phyloP scores from a whole-genome alignment of 2,113 vertebrate species.

The Petrocephalus zakoni region DNA sequence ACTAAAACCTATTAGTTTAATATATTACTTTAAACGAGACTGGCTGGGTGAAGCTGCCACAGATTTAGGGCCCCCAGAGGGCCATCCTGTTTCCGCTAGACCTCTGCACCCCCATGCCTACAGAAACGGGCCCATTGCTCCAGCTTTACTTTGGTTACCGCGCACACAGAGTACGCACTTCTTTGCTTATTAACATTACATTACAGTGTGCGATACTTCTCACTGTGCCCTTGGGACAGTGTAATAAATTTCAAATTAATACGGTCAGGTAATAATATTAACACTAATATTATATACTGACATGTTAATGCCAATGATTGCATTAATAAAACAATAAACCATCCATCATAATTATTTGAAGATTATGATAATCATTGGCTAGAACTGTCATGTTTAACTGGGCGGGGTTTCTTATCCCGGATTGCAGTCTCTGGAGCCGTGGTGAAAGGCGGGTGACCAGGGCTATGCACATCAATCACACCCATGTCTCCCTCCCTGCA shows the following conservation, averaged over 20 bases:
- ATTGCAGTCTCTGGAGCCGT: background rate
- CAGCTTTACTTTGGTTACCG: too few relatives aligned
- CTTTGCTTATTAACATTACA: background rate
- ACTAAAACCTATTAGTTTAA: background rate
- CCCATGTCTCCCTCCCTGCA: background rate
- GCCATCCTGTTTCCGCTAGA: background rate
- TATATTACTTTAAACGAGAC: background rate
- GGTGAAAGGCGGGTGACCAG: background rate
- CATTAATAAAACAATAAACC: background rate
- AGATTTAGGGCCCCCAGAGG: background rate
- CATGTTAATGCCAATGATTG: background rate
- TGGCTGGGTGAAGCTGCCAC: background rate
- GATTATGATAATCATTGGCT: background rate
- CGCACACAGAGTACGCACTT: background rate
- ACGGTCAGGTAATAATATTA: background rate
- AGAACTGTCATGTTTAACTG: background rate
- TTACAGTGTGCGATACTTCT: background rate
- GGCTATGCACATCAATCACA: background rate
- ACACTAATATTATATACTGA: background rate
- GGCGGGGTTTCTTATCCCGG: background rate
- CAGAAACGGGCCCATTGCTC: too few relatives aligned
- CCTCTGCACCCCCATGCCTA: background rate
- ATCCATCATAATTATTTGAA: background rate
- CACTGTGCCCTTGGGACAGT: background rate
- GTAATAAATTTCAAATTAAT: background rate